Evolutionary conservation across 2,888 invertebrate genomes (phyloP).

Genomic region (Rhorus exstirpatorius): DNA sequence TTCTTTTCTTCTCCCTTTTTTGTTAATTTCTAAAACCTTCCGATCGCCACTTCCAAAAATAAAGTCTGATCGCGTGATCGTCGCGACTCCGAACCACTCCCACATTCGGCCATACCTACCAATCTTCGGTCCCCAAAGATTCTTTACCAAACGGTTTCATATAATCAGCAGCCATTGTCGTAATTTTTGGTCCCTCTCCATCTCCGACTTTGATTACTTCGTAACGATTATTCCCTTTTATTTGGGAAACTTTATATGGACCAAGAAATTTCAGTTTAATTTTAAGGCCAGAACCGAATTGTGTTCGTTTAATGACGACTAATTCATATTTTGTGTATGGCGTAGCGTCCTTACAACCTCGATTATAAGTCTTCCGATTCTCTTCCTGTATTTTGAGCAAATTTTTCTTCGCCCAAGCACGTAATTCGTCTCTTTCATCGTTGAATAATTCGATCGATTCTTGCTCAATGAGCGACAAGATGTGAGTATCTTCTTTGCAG

Average conservation of each 20-base stretch:
- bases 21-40: no score
- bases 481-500: no score
- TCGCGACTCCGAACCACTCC: no score
- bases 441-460: conserved; percentile 6
- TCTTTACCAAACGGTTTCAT: no score
- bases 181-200: not conserved
- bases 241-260: no score
- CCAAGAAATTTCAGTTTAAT: conserved; percentile 12
- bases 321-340: conserved; percentile 8
- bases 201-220: conserved; percentile 17
- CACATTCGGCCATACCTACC: conserved; percentile 17
- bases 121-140: conserved; percentile 23
- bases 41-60: no score
- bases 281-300: conserved; percentile 11
- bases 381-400: not conserved
- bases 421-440: conserved; percentile 22
- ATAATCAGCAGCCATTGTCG: no score
- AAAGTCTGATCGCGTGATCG: no score
- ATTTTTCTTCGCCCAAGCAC: not conserved
- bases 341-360: not conserved
- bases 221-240: conserved; percentile 12
- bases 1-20: no score
- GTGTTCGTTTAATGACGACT: no score
- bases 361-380: conserved; percentile 17
- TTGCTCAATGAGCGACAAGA: conserved; percentile 4